Percentiles rank a stretch among this genome's conserved stretches.
phyloP scores from a whole-genome alignment of 2,113 vertebrate species.

The Heterotis niloticus region DNA sequence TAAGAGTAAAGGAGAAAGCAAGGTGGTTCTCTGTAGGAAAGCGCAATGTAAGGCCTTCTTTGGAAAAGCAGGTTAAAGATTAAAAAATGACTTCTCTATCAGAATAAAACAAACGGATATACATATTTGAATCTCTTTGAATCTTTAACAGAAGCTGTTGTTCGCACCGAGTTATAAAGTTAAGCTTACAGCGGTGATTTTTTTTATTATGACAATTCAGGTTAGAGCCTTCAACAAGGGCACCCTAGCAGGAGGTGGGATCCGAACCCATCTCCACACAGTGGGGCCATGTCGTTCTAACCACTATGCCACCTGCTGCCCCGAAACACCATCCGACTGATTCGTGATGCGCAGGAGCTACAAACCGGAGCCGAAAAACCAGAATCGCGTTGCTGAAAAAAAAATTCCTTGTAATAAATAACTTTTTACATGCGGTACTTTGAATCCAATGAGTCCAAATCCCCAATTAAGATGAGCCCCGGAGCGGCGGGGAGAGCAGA shows the following conservation, averaged over 20 bases:
- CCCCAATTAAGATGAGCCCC: constrained; percentile 15
- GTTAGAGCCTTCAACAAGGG: too few relatives aligned
- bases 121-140: too few relatives aligned
- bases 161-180: too few relatives aligned
- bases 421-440: constrained; percentile 3
- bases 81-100: too few relatives aligned
- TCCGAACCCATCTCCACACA: too few relatives aligned
- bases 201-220: too few relatives aligned
- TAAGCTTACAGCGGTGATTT: too few relatives aligned
- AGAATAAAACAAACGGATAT: too few relatives aligned
- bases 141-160: too few relatives aligned
- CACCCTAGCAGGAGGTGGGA: too few relatives aligned
- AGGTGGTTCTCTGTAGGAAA: neutral
- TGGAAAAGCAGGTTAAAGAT: too few relatives aligned
- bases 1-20: neutral
- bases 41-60: neutral
- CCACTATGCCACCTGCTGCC: neutral
- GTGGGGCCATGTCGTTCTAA: too few relatives aligned
- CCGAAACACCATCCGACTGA: neutral
- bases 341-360: neutral
- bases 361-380: neutral
- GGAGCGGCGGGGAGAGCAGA: neutral
- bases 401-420: neutral
- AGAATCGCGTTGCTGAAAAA: constrained; percentile 7
- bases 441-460: constrained; percentile 9